These are phyloP conservation scores for Athetis lepigone DNA, from an alignment of 2,888 invertebrate genomes.

Conservation along the genomic window DNA sequence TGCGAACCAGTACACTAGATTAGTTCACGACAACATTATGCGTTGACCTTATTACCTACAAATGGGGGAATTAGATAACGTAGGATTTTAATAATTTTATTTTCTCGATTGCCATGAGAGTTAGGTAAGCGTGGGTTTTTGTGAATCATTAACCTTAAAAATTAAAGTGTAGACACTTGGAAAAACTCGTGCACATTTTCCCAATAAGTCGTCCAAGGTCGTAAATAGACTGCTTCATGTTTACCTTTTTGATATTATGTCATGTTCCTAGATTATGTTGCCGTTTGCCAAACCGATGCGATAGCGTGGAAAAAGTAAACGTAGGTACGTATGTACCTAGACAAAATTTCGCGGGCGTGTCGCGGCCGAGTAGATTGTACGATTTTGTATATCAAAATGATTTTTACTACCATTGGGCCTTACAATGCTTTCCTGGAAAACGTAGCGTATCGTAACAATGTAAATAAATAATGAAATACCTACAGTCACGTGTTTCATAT, in stretches of 20 bases:
- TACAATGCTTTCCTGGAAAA: slow-evolving; percentile 2
- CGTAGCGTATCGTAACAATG: slow-evolving; percentile 17
- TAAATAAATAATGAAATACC: slow-evolving; percentile 36
- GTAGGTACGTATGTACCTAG: no score
- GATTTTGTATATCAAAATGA: slow-evolving; percentile 22
- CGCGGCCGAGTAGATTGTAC: slow-evolving; percentile 15
- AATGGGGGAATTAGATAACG: slow-evolving; percentile 42
- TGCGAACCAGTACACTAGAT: slow-evolving; percentile 57
- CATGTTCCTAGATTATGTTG: slow-evolving; percentile 24
- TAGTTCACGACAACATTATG: slow-evolving; percentile 55
- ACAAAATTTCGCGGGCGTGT: slow-evolving; percentile 23
- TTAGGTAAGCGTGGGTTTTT: slow-evolving; percentile 24
- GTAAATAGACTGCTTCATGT: slow-evolving; percentile 10
- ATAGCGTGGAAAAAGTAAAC: slow-evolving; percentile 53
- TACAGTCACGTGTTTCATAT: slow-evolving; percentile 32
- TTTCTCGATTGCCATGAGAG: slow-evolving; percentile 32
- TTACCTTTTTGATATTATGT: slow-evolving; percentile 39
- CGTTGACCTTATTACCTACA: slow-evolving; percentile 51
- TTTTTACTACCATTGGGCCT: neutral
- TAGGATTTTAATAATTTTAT: slow-evolving; percentile 36
- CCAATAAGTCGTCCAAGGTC: slow-evolving; percentile 28
- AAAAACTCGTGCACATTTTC: slow-evolving; percentile 25
- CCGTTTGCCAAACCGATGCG: slow-evolving; percentile 47
- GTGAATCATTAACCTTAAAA: slow-evolving; percentile 34
- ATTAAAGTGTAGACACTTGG: neutral